Evolutionary conservation across 2,888 invertebrate genomes (phyloP), one percentile per base, ranked within the genome.

Genomic region (Frankliniella fusca): DNA sequence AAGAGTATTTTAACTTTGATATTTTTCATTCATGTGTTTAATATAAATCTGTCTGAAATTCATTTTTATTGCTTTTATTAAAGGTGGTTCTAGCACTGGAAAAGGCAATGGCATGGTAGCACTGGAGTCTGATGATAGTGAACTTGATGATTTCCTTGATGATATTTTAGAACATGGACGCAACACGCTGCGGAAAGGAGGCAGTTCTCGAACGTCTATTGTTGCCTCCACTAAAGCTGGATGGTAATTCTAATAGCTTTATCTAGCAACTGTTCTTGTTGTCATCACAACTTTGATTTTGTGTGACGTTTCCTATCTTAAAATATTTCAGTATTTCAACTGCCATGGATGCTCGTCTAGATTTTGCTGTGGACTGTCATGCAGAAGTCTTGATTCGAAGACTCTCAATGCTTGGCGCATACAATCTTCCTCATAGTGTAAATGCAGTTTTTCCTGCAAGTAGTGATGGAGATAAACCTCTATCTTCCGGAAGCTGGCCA

Each of bases 81-180:
- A 20, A 65, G 81, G 48, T 18, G 50, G 50, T 38, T 49, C 81
- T 1, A n/a, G 50, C 9, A 12, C 70, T 76, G 70, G 54, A 28
- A 80, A 82, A 48, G 82, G 76, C 20, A 38, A 65, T 76, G 70
- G 70, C 23, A 76, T 76, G 23, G 70, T 76, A 27, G 70, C 94
- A 20, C 92, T 93, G 61, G 95, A 95, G 86, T 94, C 94, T 0
- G 95, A 95, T 84, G 95, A 95, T 86, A 94, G 94, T 0, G 95
- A 95, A 85, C 90, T 94, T 0, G 95, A 95, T 86, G 95, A 94
- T 85, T 92, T 94, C 83, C 88, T 94, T 0, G 94, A 94, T 84
- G 93, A 93, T 85, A 91, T 92, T 84, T 87, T 92, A 15, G 92
- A 93, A 86, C 89, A 91, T 80, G 90, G 91, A 7, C 90, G 90